Evolutionary conservation across 2,797 vertebrate genomes (phyloP).

Genomic region (Fratercula arctica): DNA sequence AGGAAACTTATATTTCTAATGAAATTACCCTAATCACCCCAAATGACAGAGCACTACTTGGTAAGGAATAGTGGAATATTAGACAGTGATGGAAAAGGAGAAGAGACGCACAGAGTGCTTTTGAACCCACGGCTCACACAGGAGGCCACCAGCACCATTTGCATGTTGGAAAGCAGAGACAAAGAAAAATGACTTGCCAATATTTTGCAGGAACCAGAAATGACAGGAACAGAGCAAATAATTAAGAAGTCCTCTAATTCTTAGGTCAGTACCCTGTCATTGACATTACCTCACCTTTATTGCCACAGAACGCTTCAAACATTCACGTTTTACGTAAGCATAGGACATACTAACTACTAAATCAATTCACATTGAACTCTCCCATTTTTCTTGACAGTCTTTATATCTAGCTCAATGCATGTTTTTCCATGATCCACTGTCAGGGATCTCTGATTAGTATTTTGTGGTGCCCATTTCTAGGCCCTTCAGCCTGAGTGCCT

Average conservation of each 20-base stretch:
- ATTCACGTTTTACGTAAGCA: fast-evolving
- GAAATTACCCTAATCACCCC: not conserved
- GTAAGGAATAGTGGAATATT: not conserved
- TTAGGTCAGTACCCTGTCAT: not conserved
- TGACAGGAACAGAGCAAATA: not conserved
- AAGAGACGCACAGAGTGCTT: not conserved
- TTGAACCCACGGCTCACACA: not conserved
- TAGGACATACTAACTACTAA: not conserved
- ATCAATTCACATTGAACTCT: not conserved
- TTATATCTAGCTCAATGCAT: not conserved
- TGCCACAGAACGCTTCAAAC: not conserved
- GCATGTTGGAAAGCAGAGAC: not conserved
- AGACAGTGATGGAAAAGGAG: not conserved
- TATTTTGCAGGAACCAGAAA: not conserved
- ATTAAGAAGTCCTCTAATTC: not conserved
- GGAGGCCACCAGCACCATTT: not conserved
- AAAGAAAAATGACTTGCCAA: not conserved
- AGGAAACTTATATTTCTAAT: not conserved
- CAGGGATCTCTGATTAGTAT: not conserved
- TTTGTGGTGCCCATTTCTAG: not conserved
- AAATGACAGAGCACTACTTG: not conserved
- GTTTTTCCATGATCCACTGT: not conserved
- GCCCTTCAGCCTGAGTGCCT: not conserved
- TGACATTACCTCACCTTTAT: not conserved
- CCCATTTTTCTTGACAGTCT: not conserved